Evolutionary conservation across 30 jellyfish, hydroid and myxozoan genomes (phyloP), one percentile per base, ranked within the genome.

Genomic region (Pelagia noctiluca): DNA sequence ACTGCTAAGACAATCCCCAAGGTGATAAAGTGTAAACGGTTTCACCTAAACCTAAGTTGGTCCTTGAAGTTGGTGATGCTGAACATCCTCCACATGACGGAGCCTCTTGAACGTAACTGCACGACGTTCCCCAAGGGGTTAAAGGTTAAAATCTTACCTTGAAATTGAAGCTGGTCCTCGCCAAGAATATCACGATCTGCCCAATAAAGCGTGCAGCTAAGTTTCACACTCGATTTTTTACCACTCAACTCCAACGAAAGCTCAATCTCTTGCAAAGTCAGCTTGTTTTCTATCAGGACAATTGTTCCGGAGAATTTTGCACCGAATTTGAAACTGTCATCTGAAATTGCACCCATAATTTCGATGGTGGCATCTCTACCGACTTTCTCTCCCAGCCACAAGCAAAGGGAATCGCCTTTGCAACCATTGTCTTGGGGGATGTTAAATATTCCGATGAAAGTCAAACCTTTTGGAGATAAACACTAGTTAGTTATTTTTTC

Each of bases 341-440:
- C 28, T 2, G 25, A 22, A 63, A 63, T 63, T 63, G 49, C 52
- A 2, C 77, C 77, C 52, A 28, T 34, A 2, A 63, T 63, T 25
- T 30, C 49, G 57, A 63, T 63, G 28, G 77, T 63, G 11, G 77
- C 77, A 63, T 63, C 77, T 30, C 77, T 7, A 63, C 77, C 77
- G 28, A 63, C 49, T 21, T 63, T 70, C 31, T 70, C 82, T 7
- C 63, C 63, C 47, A 70, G 49, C 63, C 49, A 70, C 53, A 28
- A 36, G 31, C 82, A 70, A 2, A 70, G 24, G n/a, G 82, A 7
- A 37, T 70, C 82, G 13, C 82, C 82, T 30, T 70, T 29, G 28
- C 82, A 70, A 2, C 68, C 68, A n/a, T 52, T n/a, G 63, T 70
- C 82, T 70, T 70, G 63, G 32, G 82, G 82, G 16, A 70, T 37